Evolutionary conservation across 2,797 vertebrate species (phyloP).

Genomic region (Smutsia temminckii): DNA sequence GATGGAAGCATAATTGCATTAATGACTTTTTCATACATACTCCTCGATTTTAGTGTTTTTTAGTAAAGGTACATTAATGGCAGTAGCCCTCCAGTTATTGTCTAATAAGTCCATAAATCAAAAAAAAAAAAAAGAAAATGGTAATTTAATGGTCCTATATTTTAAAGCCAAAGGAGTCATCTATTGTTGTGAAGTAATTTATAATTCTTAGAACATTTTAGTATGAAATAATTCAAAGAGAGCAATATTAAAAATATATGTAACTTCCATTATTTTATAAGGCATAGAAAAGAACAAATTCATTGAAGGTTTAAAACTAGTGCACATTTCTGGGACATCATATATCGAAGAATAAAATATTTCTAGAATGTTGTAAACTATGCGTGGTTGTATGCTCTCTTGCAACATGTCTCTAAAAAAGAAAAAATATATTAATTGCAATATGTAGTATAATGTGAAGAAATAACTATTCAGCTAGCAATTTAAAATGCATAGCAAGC

Average conservation of each 20-base stretch:
- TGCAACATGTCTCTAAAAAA: not conserved
- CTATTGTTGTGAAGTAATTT: conserved; percentile 41
- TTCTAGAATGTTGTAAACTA: not conserved
- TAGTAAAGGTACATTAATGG: conserved; percentile 62
- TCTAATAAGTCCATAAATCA: conserved; percentile 59
- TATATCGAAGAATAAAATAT: not conserved
- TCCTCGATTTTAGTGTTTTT: conserved; percentile 19
- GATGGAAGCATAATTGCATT: conserved; percentile 59
- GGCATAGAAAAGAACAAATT: not conserved
- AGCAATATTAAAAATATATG: not conserved
- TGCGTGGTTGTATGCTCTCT: not conserved
- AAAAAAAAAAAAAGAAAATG: conserved; percentile 31
- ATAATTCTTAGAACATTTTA: conserved; percentile 24
- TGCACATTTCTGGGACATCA: not conserved
- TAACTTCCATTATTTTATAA: conserved; percentile 29
- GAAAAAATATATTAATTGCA: not conserved
- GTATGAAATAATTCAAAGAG: conserved; percentile 36
- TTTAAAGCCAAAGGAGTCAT: conserved; percentile 50
- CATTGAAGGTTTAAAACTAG: not conserved
- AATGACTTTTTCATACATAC: conserved; percentile 47
- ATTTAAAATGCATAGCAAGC: not conserved
- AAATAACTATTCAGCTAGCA: not conserved
- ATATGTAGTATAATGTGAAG: not conserved
- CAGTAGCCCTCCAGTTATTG: conserved; percentile 51
- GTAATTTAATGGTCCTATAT: conserved; percentile 63